phyloP scores from a whole-genome alignment of 2,888 invertebrate genomes.

The Drepanosiphum platanoidis region DNA sequence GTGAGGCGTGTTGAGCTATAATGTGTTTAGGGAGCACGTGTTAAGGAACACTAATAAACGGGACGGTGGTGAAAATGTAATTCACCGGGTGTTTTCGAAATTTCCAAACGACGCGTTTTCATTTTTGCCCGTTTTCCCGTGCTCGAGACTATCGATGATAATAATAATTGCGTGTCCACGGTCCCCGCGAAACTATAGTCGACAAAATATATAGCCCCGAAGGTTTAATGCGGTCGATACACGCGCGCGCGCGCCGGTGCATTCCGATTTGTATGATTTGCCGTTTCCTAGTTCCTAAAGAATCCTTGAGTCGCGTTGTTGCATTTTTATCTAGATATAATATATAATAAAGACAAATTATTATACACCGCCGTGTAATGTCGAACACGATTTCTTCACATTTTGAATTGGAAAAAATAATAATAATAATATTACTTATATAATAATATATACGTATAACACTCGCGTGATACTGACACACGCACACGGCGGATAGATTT shows the following conservation, averaged over 20 bases:
- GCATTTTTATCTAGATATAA: background rate
- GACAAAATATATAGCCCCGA: background rate
- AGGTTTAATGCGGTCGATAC: conserved; percentile 2
- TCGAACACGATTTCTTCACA: background rate
- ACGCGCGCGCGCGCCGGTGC: background rate
- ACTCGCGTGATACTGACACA: background rate
- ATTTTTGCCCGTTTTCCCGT: no score
- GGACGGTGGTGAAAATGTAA: no score
- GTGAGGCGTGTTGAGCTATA: no score
- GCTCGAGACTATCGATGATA: no score
- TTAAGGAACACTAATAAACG: background rate
- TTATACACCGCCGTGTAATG: background rate
- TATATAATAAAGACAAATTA: background rate
- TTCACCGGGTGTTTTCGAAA: no score
- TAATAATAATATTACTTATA: background rate
- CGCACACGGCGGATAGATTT: background rate
- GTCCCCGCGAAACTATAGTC: background rate
- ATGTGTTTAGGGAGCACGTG: no score
- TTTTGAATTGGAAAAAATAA: background rate
- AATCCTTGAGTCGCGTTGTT: conserved; percentile 4
- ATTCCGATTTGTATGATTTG: background rate
- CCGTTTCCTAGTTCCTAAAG: conserved; percentile 2
- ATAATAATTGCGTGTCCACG: no score
- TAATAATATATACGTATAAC: background rate
- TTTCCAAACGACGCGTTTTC: no score